phyloP scores from a whole-genome alignment of 1,140 invertebrate species.

The Trachymyrmex septentrionalis region DNA sequence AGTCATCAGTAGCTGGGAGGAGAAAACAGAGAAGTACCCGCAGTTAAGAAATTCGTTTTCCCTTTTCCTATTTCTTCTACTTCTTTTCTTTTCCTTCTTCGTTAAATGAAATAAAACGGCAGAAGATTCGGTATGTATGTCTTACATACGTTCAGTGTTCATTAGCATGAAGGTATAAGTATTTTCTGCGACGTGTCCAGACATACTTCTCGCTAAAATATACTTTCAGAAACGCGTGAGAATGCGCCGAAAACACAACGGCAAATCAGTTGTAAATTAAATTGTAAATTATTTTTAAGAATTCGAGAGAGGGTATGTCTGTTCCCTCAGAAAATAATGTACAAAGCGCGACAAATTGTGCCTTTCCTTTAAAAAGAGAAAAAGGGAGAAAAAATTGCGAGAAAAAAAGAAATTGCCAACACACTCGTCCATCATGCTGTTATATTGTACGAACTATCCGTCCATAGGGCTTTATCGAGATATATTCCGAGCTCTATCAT shows the following conservation, averaged over 20 bases:
- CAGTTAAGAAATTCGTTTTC: conserved; percentile 37
- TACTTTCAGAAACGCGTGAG: conserved; percentile 10
- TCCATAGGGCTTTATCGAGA: conserved; percentile 84
- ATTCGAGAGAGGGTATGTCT: conserved; percentile 48
- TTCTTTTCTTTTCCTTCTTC: conserved; percentile 23
- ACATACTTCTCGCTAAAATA: conserved; percentile 42
- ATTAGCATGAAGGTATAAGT: conserved; percentile 51
- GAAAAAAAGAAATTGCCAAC: conserved; percentile 75
- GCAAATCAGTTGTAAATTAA: conserved; percentile 42
- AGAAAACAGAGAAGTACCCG: conserved; percentile 25
- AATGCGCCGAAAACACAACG: neutral
- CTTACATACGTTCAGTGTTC: conserved; percentile 47
- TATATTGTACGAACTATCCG: conserved; percentile 83
- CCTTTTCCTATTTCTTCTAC: conserved; percentile 27
- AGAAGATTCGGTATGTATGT: conserved; percentile 26
- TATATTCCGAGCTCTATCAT: conserved; percentile 83
- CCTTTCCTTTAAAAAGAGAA: conserved; percentile 70
- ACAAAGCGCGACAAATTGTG: conserved; percentile 74
- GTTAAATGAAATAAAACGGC: conserved; percentile 26
- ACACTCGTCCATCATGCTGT: conserved; percentile 83
- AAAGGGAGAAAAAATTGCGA: conserved; percentile 59
- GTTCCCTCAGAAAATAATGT: conserved; percentile 57
- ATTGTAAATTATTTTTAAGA: conserved; percentile 38
- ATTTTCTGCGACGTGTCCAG: conserved; percentile 50
- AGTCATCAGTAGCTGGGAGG: conserved; percentile 90